Evolutionary conservation across 2,797 vertebrate genomes (phyloP), one percentile per base, ranked within the genome.

Genomic region (Caiman crocodilus): DNA sequence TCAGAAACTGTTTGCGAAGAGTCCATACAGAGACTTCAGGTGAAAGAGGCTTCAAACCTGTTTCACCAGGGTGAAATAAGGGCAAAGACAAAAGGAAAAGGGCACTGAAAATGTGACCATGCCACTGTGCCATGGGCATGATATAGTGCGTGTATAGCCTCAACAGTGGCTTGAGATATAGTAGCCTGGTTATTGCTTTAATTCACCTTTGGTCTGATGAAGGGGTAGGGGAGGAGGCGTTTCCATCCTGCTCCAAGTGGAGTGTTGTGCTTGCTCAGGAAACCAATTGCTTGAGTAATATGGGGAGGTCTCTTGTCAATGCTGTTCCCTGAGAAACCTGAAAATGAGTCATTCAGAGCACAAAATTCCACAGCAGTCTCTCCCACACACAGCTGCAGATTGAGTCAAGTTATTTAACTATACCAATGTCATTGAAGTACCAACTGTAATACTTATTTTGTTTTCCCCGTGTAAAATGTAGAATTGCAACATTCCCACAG

Each of bases 321-420:
- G 0, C 26, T 67, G 32, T 92, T 77, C 69, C 1, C 35, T 57
- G 85, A 57, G 76, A 81, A n/a, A 17, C 67, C 75, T 87, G 77
- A 77, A 76, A 92, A 84, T 32, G 7, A 95, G 79, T 85, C 61
- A 7, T 58, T 89, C 74, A 0, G 4, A 50, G 81, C 2, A 65
- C 35, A 88, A 56, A 82, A 76, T 1, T 30, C 85, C 78, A 76
- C 13, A 25, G 5, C 13, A 67, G 76, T 93, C 17, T 71, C 85
- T 92, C 94, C 94, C 93, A 85, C 93, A 89, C 90, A 56, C 92
- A 95, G 95, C 95, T 94, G 95, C 88, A 86, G 87, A 82, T 58
- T 9, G 76, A 91, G 87, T 11, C 17, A 59, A 35, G 63, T 82
- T 84, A 78, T 88, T 93, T 82, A 84, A 78, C 91, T 79, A 86